These are phyloP conservation scores for Anisognathus igniventris DNA, from an alignment of 2,797 vertebrate genomes.

Conservation along the genomic window DNA sequence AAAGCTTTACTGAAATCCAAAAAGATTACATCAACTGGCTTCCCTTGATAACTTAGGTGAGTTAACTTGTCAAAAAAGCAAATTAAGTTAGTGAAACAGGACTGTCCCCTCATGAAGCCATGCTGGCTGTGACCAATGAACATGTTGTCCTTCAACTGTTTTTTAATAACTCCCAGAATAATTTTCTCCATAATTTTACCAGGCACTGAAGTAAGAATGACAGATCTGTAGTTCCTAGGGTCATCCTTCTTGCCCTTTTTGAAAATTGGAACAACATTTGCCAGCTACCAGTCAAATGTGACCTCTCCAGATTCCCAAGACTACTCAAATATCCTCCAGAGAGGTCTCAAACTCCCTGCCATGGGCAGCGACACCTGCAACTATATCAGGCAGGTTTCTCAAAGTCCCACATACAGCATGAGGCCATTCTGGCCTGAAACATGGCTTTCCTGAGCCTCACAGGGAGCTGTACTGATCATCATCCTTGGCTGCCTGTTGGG, in stretches of 20 bases:
- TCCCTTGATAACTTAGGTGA: background rate
- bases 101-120: background rate
- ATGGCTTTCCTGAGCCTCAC: background rate
- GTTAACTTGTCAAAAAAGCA: background rate
- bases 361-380: accelerated
- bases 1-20: background rate
- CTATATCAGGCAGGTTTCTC: background rate
- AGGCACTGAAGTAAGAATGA: background rate
- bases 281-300: background rate
- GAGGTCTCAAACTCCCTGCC: background rate
- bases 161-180: background rate
- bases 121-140: background rate
- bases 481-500: accelerated
- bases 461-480: background rate
- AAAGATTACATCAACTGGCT: background rate
- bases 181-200: background rate
- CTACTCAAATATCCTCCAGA: background rate
- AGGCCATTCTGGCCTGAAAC: background rate
- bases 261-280: background rate
- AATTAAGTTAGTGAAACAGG: background rate
- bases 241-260: background rate
- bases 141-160: background rate
- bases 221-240: background rate
- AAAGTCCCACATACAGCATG: background rate
- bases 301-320: background rate